Evolutionary conservation across 2,113 vertebrate species (phyloP).

Genomic region (Oreochromis spilurus): DNA sequence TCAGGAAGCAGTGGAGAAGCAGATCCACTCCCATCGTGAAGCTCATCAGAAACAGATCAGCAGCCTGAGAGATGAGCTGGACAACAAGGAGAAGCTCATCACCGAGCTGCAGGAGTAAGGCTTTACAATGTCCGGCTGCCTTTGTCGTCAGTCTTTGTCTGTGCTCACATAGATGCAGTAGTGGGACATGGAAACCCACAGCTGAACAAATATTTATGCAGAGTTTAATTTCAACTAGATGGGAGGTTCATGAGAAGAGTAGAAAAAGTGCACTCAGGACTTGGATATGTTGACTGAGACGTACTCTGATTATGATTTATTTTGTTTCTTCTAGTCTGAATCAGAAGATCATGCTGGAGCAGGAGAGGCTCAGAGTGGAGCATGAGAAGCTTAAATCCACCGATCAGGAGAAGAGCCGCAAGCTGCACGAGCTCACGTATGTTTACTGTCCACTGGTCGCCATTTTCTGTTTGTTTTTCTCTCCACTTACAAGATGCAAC

Average conservation of each 20-base stretch:
- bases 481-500: neutral
- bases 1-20: slow-evolving; percentile 94
- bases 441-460: neutral
- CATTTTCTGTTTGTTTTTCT: neutral
- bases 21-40: slow-evolving; percentile 94
- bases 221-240: neutral
- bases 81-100: slow-evolving; percentile 91
- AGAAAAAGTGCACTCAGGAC: neutral
- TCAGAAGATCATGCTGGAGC: slow-evolving; percentile 97
- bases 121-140: neutral
- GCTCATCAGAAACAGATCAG: slow-evolving; percentile 95
- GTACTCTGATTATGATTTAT: fast-evolving
- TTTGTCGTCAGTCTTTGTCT: neutral
- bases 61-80: slow-evolving; percentile 91
- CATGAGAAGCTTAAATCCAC: slow-evolving; percentile 91
- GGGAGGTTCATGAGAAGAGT: neutral
- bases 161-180: neutral
- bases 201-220: neutral
- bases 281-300: neutral
- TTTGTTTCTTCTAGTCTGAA: slow-evolving; percentile 78
- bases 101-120: slow-evolving; percentile 95
- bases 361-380: slow-evolving; percentile 89
- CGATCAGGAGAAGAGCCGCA: slow-evolving; percentile 95
- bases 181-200: neutral
- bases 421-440: slow-evolving; percentile 94